Evolutionary conservation across 2,888 invertebrate species (phyloP), one percentile per base, ranked within the genome.

Genomic region (Tinea pellionella): DNA sequence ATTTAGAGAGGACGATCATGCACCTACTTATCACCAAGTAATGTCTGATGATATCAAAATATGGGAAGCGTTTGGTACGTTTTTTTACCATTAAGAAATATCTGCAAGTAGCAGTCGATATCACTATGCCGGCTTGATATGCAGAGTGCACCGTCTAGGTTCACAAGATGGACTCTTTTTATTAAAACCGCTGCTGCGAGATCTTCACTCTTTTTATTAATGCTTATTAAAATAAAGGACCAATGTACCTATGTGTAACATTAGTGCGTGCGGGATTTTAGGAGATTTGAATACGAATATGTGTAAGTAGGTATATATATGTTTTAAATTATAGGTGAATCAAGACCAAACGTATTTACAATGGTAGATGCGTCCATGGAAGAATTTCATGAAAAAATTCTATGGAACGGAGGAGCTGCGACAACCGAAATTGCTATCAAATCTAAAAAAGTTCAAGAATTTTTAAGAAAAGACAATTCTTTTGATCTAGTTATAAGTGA

Each of bases 401-500:
- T 87, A 0, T 86, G 82, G 79, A 64, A 62, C 9, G 85, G 80
- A 0, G 80, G 81, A 0, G 53, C 77, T 37, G 78, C 70, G 0
- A 76, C 75, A 7, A 81, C 84, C 6, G 80, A 87, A 66, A 63
- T 77, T 0, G 66, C 73, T 0, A 62, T 87, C 1, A 79, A 80
- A 61, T 83, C 85, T 0, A 71, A 68, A 1, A 66, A 72, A 63
- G 73, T 86, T 0, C 67, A 70, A 64, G 63, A 69, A 0, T 76
- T 88, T 56, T 64, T 88, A 0, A 66, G 65, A 0, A 67, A 74
- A 63, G 77, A 85, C 32, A 73, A 75, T 16, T 71, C 69, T 56
- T 89, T 81, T 51, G 89, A 89, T 64, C 66, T 89, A 9, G 78
- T 89, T 1, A 77, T 89, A 2, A 68, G 74, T 12, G 88, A 88